Base-by-base conservation (phyloP, 1,140 invertebrate species). In the Ips nitidus region DNA sequence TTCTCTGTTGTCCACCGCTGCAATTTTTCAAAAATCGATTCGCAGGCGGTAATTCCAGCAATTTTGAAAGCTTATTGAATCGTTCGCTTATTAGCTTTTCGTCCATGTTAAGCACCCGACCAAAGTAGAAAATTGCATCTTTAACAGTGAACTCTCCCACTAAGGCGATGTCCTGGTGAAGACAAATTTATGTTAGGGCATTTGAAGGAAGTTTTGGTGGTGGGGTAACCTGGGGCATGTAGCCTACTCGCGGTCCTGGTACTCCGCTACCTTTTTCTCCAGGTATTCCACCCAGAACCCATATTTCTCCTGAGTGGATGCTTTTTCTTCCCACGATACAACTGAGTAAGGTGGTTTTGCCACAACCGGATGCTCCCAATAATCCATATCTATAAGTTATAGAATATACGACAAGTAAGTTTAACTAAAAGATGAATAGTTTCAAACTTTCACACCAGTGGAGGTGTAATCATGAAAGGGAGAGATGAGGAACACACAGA, bases 71-170 rank as follows among this genome's bases (percentile, higher is more conserved):
- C 74, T 91, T 88, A 41, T 84, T 80, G 70, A 88, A 91, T 72
- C 91, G 83, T 43, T 89, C 83, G 5, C 84, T 80, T 52, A 97
- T 90, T 22, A 84, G 82, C 2, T 82, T 75, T 3, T 85, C 82
- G 0, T 83, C 82, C 85, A 98, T 88, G 4, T 91, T 90, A 76
- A 94, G 93, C 56, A 98, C 89, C 36, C 90, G 83, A 0, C 95
- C 95, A 81, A 97, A 98, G 80, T 94, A 98, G 67, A 88, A 88
- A 1, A 98, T 83, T 0, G 93, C 94, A 71, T 94, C 92, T 55
- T 87, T 87, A 1, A 95, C 91, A 1, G 91, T 90, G 79, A 98
- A 94, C 78, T 97, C 93, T 4, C 86, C 86, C 8, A 94, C 93
- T 36, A 98, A 78, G 0, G 94, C 92, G 64, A 96, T 90, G 67